Base-by-base conservation (phyloP, 2,888 invertebrate species). In the Tricholauxania praeusta region DNA sequence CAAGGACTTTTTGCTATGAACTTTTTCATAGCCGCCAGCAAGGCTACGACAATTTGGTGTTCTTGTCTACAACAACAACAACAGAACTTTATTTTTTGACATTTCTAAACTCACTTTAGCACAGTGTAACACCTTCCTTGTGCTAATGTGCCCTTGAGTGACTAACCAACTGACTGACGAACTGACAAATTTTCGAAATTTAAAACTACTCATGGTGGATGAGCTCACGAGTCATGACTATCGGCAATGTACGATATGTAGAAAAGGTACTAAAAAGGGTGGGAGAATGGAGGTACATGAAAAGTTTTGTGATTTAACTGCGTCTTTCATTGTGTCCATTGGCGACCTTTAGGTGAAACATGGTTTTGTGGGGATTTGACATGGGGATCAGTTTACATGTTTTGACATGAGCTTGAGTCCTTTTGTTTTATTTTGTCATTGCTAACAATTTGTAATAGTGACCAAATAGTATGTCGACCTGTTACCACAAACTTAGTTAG, bases 121-220 rank as follows among this genome's bases (percentile, higher is more conserved):
- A 39, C 10, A 28, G 28, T 39, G 39, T 39, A 39, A 39, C 39
- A 39, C 39, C 39, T 39, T 39, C 10, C 39, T 39, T 39, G 39
- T 39, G 39, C 39, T 39, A 39, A 39, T 39, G 39, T 39, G 22
- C 57, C 14, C 19, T 12, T 15, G 22, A 22, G 57, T 57, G 15
- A 15, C 6, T 57, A 57, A 28, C 28, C 57, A 28, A 77, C 74
- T 82, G 83, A 79, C 78, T 77, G 72, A 76, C 81, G 57, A 82
- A 81, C 81, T 80, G 82, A 81, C 81, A 80, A 79, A 82, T 82
- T 81, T 81, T 82, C 80, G 78, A 82, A 82, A 82, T 83, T 82
- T 81, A 79, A 78, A 81, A 78, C 76, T 75, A 64, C 49, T 59
- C 73, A 75, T 17, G 47, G 39, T 47, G 62, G n/a, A 62, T 62